Conservation (phyloP, 2,888 invertebrate genomes). For the Eretmocerus hayati region DNA sequence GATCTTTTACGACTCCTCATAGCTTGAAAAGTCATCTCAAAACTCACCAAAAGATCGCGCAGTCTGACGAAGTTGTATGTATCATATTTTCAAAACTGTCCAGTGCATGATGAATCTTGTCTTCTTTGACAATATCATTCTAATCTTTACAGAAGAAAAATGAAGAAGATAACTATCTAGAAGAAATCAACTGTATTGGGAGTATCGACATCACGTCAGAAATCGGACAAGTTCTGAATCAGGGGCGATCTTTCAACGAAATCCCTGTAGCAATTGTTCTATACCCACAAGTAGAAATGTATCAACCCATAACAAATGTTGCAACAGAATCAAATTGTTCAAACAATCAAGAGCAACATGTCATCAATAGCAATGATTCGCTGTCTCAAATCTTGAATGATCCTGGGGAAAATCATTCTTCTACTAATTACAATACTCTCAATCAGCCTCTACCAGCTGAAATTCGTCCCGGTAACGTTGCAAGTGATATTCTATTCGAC, state of each 20-base stretch:
- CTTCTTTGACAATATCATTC: background rate
- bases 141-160: slow-evolving; percentile 9
- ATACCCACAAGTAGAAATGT: slow-evolving; percentile 17
- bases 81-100: slow-evolving; percentile 14
- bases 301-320: slow-evolving; percentile 7
- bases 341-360: slow-evolving; percentile 11
- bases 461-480: slow-evolving; percentile 5
- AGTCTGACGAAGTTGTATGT: slow-evolving; percentile 32
- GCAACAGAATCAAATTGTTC: slow-evolving; percentile 1
- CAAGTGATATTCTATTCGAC: slow-evolving; percentile 11
- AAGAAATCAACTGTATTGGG: slow-evolving; percentile 8
- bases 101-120: no score
- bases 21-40: slow-evolving; percentile 73
- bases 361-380: slow-evolving; percentile 13
- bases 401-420: slow-evolving; percentile 3
- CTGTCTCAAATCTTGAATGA: slow-evolving; percentile 14
- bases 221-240: slow-evolving; percentile 9
- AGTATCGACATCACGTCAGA: slow-evolving; percentile 11
- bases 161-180: slow-evolving; percentile 10
- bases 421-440: slow-evolving; percentile 3
- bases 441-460: slow-evolving; percentile 4
- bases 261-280: slow-evolving; percentile 21
- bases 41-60: slow-evolving; percentile 57
- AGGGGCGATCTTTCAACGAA: slow-evolving; percentile 9
- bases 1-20: slow-evolving; percentile 78